A percentile compares a stretch with the other conserved stretches of the same genome.
phyloP scores from a whole-genome alignment of 2,888 invertebrate species.

The Drosophila greeni region DNA sequence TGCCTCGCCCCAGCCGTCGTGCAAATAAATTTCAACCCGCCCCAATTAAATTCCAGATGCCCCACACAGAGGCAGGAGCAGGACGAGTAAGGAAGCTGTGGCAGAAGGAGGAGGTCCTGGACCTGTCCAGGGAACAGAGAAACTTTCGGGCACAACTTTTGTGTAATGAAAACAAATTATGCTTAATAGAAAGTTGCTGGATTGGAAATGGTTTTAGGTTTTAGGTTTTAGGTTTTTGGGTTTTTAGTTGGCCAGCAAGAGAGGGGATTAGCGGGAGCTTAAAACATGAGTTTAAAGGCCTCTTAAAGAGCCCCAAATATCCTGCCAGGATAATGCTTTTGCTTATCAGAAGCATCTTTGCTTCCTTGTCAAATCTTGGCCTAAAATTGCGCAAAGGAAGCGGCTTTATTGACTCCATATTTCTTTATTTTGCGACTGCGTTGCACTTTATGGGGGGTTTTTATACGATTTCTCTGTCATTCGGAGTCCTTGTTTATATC shows the following conservation, averaged over 20 bases:
- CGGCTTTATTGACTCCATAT: slow-evolving; percentile 36
- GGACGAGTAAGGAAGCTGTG: no score
- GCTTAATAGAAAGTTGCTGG: slow-evolving; percentile 51
- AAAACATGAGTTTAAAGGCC: slow-evolving; percentile 1
- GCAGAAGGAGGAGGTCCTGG: background rate
- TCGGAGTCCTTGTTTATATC: slow-evolving; percentile 38
- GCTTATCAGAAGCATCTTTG: background rate
- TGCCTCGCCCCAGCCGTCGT: slow-evolving; percentile 1
- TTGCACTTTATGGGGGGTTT: slow-evolving; percentile 35
- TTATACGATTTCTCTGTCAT: slow-evolving; percentile 46
- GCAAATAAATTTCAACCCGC: slow-evolving; percentile 43
- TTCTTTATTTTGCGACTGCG: slow-evolving; percentile 37
- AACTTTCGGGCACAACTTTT: slow-evolving; percentile 46
- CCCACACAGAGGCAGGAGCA: background rate
- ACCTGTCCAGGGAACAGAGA: slow-evolving; percentile 26
- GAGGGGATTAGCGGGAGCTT: slow-evolving; percentile 9
- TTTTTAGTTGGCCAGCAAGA: slow-evolving; percentile 29
- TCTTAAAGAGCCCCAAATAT: slow-evolving; percentile 2
- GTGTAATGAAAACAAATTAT: slow-evolving; percentile 53
- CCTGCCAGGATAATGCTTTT: background rate
- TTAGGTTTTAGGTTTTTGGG: slow-evolving; percentile 38
- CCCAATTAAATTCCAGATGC: slow-evolving; percentile 40
- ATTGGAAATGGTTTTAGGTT: slow-evolving; percentile 47
- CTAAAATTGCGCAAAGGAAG: slow-evolving; percentile 5
- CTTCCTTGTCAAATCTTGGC: slow-evolving; percentile 22